Conservation (phyloP, 2,113 vertebrate species). For the Pseudonaja textilis region DNA sequence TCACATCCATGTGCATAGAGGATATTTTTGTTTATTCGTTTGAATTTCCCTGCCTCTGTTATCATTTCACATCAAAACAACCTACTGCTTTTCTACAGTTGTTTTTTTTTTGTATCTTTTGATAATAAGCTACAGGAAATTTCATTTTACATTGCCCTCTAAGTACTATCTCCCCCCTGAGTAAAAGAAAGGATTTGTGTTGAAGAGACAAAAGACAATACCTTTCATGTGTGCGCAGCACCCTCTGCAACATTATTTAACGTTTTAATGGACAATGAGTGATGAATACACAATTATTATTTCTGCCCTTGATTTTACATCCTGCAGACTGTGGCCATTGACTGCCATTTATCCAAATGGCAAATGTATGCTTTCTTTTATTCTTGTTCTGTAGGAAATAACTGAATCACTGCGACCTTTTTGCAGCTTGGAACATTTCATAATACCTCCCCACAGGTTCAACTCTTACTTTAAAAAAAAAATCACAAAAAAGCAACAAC, state of each 20-base stretch:
- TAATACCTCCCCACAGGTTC: constrained; percentile 22
- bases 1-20: not conserved
- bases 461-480: constrained; percentile 1
- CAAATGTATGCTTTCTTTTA: constrained; percentile 24
- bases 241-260: constrained; percentile 12
- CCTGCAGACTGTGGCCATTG: constrained; percentile 10
- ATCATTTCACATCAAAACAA: constrained; percentile 28
- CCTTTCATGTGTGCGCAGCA: constrained; percentile 1
- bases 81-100: not conserved
- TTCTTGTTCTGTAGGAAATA: constrained; percentile 8
- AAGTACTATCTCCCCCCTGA: not conserved
- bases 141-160: constrained; percentile 32
- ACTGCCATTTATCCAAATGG: not conserved
- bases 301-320: constrained; percentile 1
- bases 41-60: not conserved
- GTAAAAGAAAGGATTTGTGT: constrained; percentile 34
- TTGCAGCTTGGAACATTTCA: constrained; percentile 7
- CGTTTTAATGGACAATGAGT: constrained; percentile 33
- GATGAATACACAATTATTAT: constrained; percentile 9
- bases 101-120: not conserved
- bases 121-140: constrained; percentile 6
- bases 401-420: constrained; percentile 5
- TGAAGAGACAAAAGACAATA: constrained; percentile 30
- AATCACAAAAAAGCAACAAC: not conserved
- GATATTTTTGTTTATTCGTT: not conserved